Percentiles rank a stretch among this genome's conserved stretches.
These are phyloP conservation scores for Helogale parvula DNA, from an alignment of 2,113 vertebrate species.

Conservation along the genomic window DNA sequence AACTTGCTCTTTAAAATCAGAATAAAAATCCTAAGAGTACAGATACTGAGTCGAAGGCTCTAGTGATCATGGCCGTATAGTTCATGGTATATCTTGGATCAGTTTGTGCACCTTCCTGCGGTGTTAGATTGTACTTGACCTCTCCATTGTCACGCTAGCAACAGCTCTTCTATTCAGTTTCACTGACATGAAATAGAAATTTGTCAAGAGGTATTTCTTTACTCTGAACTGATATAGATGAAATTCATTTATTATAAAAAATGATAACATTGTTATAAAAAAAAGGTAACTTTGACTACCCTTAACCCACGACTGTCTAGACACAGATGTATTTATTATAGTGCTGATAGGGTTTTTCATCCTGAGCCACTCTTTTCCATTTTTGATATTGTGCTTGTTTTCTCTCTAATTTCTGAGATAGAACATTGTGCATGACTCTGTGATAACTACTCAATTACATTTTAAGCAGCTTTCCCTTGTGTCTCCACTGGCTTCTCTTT, in stretches of 20 bases:
- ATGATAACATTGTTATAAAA: conserved; percentile 4
- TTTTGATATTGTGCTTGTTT: background rate
- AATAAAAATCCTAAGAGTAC: background rate
- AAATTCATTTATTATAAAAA: conserved; percentile 18
- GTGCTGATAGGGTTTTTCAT: background rate
- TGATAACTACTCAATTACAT: background rate
- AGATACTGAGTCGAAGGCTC: background rate
- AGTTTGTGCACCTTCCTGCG: background rate
- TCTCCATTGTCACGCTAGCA: background rate
- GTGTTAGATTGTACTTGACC: background rate
- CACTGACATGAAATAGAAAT: background rate
- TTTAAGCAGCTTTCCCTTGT: background rate
- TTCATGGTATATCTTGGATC: background rate
- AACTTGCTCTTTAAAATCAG: background rate
- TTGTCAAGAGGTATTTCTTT: background rate
- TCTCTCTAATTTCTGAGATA: background rate
- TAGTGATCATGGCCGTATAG: background rate
- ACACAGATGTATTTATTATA: background rate
- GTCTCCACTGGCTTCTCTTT: background rate
- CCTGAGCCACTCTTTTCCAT: background rate
- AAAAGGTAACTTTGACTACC: background rate
- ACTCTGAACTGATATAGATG: background rate
- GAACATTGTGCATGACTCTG: background rate
- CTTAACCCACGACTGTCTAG: background rate
- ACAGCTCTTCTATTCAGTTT: conserved; percentile 1